Conservation (phyloP, 2,113 vertebrate genomes). For the Oreochromis aureus region DNA sequence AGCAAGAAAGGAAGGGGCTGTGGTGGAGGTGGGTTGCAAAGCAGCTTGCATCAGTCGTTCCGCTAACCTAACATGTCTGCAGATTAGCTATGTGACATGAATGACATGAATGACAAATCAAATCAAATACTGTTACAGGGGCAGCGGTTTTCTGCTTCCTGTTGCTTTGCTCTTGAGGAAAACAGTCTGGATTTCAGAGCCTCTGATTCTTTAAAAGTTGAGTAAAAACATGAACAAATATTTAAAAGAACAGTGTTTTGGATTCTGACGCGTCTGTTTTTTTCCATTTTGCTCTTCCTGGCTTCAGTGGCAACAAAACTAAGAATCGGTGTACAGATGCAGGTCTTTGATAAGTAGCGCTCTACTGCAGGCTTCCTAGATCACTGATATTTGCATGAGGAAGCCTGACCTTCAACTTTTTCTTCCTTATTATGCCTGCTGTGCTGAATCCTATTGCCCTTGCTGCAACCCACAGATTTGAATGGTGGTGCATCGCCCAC, state of each 20-base stretch:
- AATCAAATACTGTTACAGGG: not conserved
- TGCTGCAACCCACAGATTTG: not conserved
- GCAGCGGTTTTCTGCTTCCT: not conserved
- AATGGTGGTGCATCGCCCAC: not conserved
- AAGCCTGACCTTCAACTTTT: not conserved
- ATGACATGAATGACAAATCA: not conserved
- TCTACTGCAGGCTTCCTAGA: not conserved
- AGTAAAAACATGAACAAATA: not conserved
- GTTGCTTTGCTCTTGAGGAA: not conserved
- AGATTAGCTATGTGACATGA: not conserved
- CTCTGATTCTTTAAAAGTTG: not conserved
- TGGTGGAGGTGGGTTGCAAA: not conserved
- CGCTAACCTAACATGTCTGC: not conserved
- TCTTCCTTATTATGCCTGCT: not conserved
- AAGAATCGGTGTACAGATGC: not conserved
- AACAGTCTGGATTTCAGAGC: not conserved
- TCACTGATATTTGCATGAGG: not conserved
- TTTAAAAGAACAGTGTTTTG: not conserved
- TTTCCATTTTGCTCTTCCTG: not conserved
- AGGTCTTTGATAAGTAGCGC: not conserved
- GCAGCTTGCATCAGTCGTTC: not conserved
- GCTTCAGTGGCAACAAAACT: not conserved
- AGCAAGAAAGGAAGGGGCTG: not conserved
- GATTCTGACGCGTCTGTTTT: not conserved
- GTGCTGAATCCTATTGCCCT: conserved; percentile 10